Evolutionary conservation across 2,113 vertebrate genomes (phyloP), one percentile per base, ranked within the genome.

Genomic region (Tupaia chinensis): DNA sequence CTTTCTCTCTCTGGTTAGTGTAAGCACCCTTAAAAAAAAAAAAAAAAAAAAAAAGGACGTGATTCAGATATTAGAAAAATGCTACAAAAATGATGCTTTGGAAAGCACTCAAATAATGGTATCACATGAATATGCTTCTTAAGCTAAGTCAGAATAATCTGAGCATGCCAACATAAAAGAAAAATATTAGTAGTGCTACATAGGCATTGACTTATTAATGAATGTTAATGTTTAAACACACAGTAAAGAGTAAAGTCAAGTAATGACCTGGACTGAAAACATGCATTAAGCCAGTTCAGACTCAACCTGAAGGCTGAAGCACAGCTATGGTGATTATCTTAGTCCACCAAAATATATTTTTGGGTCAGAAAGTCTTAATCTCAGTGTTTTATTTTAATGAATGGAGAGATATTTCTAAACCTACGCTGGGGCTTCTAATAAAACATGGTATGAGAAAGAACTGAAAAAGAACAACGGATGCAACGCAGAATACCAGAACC

Each of bases 91-190:
- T 69, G 76, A 93, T 74, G 73, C 53, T 93, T 56, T 20, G 60
- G 56, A 94, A 88, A 91, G 13, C 19, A 69, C 27, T 61, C 56
- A 84, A 89, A 69, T 44, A 19, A 76, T 7, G 13, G 79, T 58
- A 94, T 85, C 44, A 74, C 10, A 74, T 65, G 44, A 17, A 29
- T 25, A 78, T 61, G n/a, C 74, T 82, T 78, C 44, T 58, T 58
- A 89, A 81, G 19, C 19, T 65, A 93, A 95, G 19, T 77, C 81
- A 95, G n/a, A 95, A 94, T 88, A 92, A 89, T 25, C 8, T 80
- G 32, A 96, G 53, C 34, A 91, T 19, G 70, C 3, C 22, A 89
- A 19, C 66, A 87, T 3, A 91, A 82, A 74, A 58, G 84, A 89
- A 84, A 61, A 81, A 87, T 84, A 34, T 85, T 53, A 93, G 85